Base-by-base conservation (phyloP, 2,888 invertebrate species). In the Ornithoptera alexandrae region DNA sequence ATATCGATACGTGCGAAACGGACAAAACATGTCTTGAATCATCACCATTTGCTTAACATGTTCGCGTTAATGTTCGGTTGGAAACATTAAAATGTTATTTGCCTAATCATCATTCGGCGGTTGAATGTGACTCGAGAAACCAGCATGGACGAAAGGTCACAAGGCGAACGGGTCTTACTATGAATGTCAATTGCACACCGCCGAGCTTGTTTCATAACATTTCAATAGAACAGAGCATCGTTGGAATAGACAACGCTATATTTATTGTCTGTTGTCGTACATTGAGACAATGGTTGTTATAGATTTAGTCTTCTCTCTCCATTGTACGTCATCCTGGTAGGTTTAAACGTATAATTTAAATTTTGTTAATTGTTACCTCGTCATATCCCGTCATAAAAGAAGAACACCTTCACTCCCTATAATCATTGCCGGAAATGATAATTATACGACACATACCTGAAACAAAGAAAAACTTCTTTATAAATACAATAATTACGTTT, bases 231-330 rank as follows among this genome's bases (percentile, higher is more conserved):
- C 20, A 62, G 65, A 62, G 61, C 65, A 69, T 62, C 61, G 65
- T 65, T 65, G 65, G 56, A 69, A 65, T 69, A 65, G 69, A 65
- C 65, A 65, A 69, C 69, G 58, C 56, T 62, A 36, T 65, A 69
- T 65, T 69, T 69, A 69, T 69, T 57, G 62, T 36, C 58, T 69
- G 65, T 65, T 69, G 65, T 62, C 57, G 62, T 69, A 69, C 69
- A 65, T 69, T 62, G 46, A 69, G 56, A 69, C 69, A 69, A 69
- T 65, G 62, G 69, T 46, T 65, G 69, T 69, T 69, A 62, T 69
- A 65, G 62, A 65, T 69, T 50, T 24, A 30, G 58, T 36, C 53
- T 36, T 61, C 50, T 65, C 61, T 22, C 62, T 53, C 64, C 56
- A 53, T 61, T 56, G 60, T 61, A 66, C 60, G 60, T 65, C 64